phyloP scores from a whole-genome alignment of 1,140 invertebrate species.

The Ladona fulva region DNA sequence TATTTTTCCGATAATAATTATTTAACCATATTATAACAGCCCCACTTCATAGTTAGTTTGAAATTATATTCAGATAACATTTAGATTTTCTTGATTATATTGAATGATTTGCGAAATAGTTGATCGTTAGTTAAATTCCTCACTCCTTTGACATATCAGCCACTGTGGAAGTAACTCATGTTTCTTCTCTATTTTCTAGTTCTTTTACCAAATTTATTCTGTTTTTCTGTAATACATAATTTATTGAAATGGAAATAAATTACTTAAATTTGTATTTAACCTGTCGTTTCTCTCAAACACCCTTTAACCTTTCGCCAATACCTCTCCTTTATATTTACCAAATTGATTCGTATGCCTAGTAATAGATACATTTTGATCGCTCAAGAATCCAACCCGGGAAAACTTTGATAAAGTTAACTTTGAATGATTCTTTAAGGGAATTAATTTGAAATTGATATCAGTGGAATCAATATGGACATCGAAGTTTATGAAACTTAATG shows the following conservation, averaged over 20 bases:
- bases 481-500: no score
- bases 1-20: no score
- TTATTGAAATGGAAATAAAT: not conserved
- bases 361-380: no score
- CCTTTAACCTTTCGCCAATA: no score
- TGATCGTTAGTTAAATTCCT: not conserved
- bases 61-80: not conserved
- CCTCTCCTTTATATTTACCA: no score
- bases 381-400: no score
- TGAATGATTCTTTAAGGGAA: no score
- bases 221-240: not conserved
- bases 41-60: not conserved
- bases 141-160: not conserved
- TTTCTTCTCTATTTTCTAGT: not conserved
- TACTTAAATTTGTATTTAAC: slow-evolving; percentile 5
- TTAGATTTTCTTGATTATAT: not conserved
- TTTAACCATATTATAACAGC: no score
- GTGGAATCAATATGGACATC: no score
- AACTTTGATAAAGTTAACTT: no score
- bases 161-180: not conserved
- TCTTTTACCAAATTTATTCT: not conserved
- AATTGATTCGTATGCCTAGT: no score
- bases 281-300: not conserved
- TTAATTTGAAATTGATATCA: no score
- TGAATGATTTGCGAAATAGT: not conserved